These are phyloP conservation scores for Chrysolina haemoptera DNA, from an alignment of 2,888 invertebrate species.

Conservation along the genomic window DNA sequence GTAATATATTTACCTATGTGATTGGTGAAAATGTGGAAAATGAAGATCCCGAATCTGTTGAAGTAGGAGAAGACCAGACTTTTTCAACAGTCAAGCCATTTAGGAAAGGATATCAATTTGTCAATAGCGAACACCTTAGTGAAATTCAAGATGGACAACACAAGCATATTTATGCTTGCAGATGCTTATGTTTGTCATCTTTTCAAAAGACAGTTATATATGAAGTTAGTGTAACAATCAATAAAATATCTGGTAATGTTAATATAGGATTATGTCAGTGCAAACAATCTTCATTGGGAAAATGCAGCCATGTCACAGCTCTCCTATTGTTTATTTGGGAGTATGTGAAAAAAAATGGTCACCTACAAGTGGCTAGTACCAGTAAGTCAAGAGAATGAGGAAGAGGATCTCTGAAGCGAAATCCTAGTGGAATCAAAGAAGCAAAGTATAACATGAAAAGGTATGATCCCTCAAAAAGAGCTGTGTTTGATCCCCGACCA, in stretches of 20 bases:
- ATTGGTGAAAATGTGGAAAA: background rate
- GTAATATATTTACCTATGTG: background rate
- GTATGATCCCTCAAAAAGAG: background rate
- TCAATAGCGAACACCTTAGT: conserved; percentile 13
- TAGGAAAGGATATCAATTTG: conserved; percentile 3
- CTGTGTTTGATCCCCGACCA: conserved; percentile 8
- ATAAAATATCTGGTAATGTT: too few species aligned
- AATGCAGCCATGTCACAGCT: too few species aligned
- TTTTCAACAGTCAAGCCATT: conserved; percentile 1
- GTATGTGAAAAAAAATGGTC: too few species aligned
- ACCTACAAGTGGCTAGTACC: too few species aligned
- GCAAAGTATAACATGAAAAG: conserved; percentile 8
- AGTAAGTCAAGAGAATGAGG: too few species aligned
- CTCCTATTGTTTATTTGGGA: too few species aligned
- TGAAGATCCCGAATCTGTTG: background rate
- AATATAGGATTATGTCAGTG: too few species aligned
- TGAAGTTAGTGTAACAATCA: too few species aligned
- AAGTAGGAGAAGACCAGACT: background rate
- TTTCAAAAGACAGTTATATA: too few species aligned
- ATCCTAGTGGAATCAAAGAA: background rate
- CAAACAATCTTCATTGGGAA: too few species aligned
- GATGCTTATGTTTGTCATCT: conserved; percentile 1
- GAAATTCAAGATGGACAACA: background rate
- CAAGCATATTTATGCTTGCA: background rate
- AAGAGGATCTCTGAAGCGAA: background rate